phyloP scores from a whole-genome alignment of 2,113 vertebrate genomes.

The Datnioides undecimradiatus region DNA sequence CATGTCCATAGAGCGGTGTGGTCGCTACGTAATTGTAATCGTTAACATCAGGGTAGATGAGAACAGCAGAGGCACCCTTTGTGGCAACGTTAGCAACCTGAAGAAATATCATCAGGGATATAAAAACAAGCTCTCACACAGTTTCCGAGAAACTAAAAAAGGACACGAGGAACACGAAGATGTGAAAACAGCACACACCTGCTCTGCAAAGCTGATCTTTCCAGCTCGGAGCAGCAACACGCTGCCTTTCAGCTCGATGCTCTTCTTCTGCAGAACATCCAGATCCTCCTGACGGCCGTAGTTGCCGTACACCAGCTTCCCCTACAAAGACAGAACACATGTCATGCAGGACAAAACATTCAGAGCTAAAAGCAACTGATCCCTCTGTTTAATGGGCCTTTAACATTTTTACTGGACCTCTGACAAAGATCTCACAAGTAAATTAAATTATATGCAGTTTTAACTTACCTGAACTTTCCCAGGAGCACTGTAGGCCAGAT shows the following conservation, averaged over 20 bases:
- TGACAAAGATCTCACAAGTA: too few species aligned
- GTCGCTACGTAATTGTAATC: conserved; percentile 28
- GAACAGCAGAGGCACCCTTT: conserved; percentile 84
- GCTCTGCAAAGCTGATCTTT: conserved; percentile 89
- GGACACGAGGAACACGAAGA: not conserved
- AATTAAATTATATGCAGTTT: too few species aligned
- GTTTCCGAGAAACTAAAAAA: not conserved
- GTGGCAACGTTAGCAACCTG: conserved; percentile 90
- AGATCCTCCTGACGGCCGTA: conserved; percentile 89
- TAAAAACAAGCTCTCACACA: not conserved
- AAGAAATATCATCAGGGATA: not conserved
- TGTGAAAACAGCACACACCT: conserved; percentile 68
- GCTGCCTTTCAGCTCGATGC: conserved; percentile 71
- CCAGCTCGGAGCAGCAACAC: conserved; percentile 90
- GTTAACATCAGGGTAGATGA: conserved; percentile 86
- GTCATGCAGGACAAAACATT: not conserved
- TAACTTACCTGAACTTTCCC: conserved; percentile 80
- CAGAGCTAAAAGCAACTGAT: not conserved
- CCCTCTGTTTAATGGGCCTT: too few species aligned
- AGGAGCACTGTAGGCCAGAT: conserved; percentile 88
- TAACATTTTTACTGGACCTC: too few species aligned
- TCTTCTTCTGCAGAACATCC: conserved; percentile 48
- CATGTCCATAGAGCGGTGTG: conserved; percentile 88
- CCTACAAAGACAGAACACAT: conserved; percentile 80
- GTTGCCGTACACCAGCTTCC: conserved; percentile 88